Conservation (phyloP, 2,797 vertebrate species). For the Anisognathus igniventris region DNA sequence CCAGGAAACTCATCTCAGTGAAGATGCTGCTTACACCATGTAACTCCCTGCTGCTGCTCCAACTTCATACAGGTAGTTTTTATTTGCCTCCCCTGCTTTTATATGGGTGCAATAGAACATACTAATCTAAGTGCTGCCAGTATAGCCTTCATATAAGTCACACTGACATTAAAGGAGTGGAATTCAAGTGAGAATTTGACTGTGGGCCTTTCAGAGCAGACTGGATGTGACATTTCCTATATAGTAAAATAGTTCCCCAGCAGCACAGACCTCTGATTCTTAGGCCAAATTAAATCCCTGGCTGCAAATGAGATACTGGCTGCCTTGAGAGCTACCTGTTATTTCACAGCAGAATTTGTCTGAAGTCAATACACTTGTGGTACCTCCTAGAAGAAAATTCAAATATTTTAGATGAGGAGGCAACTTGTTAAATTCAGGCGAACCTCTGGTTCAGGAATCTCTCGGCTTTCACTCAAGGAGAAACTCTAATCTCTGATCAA, state of each 20-base stretch:
- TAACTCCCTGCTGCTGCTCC: background rate
- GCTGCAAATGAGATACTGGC: background rate
- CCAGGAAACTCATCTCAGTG: background rate
- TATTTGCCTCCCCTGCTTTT: background rate
- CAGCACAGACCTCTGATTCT: background rate
- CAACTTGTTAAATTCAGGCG: background rate
- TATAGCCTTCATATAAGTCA: background rate
- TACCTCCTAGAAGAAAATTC: background rate
- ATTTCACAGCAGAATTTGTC: background rate
- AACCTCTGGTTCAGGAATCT: background rate
- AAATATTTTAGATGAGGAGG: background rate
- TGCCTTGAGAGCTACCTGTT: background rate
- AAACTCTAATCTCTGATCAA: slow-evolving; percentile 25
- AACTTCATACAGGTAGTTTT: background rate
- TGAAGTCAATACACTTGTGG: background rate
- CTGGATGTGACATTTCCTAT: background rate
- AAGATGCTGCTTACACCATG: background rate
- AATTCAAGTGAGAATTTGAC: background rate
- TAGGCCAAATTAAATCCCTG: background rate
- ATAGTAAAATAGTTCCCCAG: background rate
- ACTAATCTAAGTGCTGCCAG: background rate
- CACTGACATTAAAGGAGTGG: background rate
- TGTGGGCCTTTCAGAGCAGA: background rate
- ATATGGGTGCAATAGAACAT: background rate
- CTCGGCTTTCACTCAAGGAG: background rate